Evolutionary conservation across 2,797 vertebrate species (phyloP), one percentile per base, ranked within the genome.

Genomic region (Parotocinclus haroldoi): DNA sequence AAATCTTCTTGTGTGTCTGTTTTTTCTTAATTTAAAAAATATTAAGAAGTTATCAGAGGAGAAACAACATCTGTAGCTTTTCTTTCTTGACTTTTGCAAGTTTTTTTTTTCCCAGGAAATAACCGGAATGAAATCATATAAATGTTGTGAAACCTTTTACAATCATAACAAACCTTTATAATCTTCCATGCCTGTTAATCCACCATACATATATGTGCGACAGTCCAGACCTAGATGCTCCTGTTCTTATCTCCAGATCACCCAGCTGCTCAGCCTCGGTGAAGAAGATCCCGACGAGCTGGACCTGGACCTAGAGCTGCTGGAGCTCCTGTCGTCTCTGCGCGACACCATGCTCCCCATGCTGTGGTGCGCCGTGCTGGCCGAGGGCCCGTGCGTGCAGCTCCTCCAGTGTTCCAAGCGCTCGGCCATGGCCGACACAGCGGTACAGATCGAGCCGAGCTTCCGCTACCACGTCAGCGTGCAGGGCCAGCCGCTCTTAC

Each of bases 351-450:
- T 65, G 0, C 75, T 92, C 63, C 90, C 90, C 0, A 81, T 88
- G 19, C 75, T 91, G 1, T 91, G 90, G 91, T 88, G 87, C 7
- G 84, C 86, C 9, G 83, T 91, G 16, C 79, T 91, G 82, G 81
- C 78, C 51, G 85, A 86, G 2, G 91, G 91, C 1, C 90, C 91
- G 0, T 83, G 79, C 71, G 79, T 92, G 64, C 88, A 90, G 80
- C 81, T 92, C 42, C 80, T 89, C 63, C 91, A 92, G 84, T 91
- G 91, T 42, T 86, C 85, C 0, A 91, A 91, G 67, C 81, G 79
- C 63, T 92, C 91, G 40, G 72, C 18, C 60, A 90, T 91, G 89
- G 76, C 84, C 0, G 91, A 92, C 81, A 90, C 91, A 44, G 73
- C 73, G 0, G 83, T 92, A 75, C 78, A 84, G 40, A 88, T 92